Evolutionary conservation across 2,797 vertebrate species (phyloP).

Genomic region (Clarias laeviceps): DNA sequence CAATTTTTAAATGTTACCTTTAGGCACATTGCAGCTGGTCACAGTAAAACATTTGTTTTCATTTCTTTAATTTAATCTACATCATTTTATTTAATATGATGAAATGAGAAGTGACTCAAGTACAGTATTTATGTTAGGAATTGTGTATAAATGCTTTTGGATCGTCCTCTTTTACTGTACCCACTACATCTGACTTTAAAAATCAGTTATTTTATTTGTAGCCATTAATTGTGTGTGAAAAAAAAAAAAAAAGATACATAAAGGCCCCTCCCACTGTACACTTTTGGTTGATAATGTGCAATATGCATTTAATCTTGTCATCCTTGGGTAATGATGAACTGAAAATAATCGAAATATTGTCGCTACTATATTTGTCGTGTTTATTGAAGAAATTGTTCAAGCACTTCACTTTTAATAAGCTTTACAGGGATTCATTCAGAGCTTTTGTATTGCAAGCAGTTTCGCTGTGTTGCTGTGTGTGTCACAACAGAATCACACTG

Average conservation of each 20-base stretch:
- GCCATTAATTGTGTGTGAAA: neutral
- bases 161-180: neutral
- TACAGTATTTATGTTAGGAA: neutral
- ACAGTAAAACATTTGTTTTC: too few species aligned
- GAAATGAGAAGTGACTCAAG: too few species aligned
- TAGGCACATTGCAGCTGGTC: too few species aligned
- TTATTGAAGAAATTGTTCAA: neutral
- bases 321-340: neutral
- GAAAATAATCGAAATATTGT: neutral
- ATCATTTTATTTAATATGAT: too few species aligned
- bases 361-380: neutral
- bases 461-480: conserved; percentile 8
- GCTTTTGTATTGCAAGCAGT: neutral
- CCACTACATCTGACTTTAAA: neutral
- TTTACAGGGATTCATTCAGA: neutral
- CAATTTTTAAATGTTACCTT: too few species aligned
- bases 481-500: conserved; percentile 1
- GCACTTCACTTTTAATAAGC: neutral
- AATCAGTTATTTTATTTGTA: neutral
- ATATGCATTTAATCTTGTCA: neutral
- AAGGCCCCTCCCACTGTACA: neutral
- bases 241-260: neutral
- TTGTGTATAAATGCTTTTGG: neutral
- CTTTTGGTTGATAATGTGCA: neutral
- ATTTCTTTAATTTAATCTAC: too few species aligned